A percentile compares a stretch with the other conserved stretches of the same genome.
Conservation (phyloP, 1,140 invertebrate genomes). For the Eueides isabella region DNA sequence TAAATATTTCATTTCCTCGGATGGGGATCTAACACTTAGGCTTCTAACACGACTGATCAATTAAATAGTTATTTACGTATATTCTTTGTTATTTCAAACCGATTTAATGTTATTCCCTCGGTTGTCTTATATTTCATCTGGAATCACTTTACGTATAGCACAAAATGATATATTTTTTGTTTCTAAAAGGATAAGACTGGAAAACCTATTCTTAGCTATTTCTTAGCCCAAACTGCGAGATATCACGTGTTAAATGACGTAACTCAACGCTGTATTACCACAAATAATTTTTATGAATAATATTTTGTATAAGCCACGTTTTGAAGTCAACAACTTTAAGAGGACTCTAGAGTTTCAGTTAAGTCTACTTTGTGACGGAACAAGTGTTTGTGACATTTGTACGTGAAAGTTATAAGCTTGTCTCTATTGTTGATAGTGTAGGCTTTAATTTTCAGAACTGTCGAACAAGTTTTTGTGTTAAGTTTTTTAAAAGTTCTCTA, state of each 20-base stretch:
- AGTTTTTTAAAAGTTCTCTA: background rate
- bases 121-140: no score
- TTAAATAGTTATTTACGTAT: no score
- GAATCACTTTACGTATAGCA: no score
- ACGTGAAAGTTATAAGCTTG: constrained; percentile 14
- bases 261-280: background rate
- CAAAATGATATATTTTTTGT: no score
- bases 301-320: background rate
- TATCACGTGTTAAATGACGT: background rate
- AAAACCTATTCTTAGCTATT: no score
- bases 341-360: constrained; percentile 22
- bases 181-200: no score
- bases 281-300: constrained; percentile 4
- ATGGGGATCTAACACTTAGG: no score
- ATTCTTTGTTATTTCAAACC: no score
- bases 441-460: background rate
- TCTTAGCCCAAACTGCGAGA: no score
- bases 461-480: background rate
- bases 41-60: no score
- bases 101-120: no score
- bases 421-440: constrained; percentile 4
- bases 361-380: constrained; percentile 25
- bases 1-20: no score
- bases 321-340: constrained; percentile 15
- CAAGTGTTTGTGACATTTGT: constrained; percentile 37